Evolutionary conservation across 2,113 vertebrate genomes (phyloP).

Genomic region (Pteronura brasiliensis): DNA sequence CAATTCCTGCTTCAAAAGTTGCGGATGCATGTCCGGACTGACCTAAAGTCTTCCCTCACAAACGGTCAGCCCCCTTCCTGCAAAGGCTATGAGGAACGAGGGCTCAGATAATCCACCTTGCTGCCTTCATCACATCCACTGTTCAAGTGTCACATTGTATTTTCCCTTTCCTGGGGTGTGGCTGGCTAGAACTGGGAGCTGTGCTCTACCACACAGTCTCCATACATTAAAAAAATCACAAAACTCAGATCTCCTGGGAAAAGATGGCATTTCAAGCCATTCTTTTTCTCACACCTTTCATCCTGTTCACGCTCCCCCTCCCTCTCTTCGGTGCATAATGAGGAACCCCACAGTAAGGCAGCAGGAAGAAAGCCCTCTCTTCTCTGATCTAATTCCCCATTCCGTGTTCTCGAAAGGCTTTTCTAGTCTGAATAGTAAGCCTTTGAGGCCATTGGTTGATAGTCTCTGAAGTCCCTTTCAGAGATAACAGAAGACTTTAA

Average conservation of each 20-base stretch:
- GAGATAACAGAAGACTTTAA: not conserved
- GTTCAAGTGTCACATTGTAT: not conserved
- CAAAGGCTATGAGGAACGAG: not conserved
- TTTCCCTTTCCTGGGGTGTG: not conserved
- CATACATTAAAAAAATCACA: not conserved
- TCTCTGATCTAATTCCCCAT: not conserved
- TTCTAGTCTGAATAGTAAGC: not conserved
- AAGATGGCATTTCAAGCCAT: not conserved
- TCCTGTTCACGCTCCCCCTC: not conserved
- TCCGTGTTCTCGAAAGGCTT: not conserved
- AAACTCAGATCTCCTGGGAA: not conserved
- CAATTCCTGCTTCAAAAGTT: not conserved
- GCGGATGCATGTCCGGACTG: not conserved
- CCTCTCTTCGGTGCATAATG: accelerated
- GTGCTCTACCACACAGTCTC: not conserved
- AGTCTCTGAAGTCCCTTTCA: not conserved
- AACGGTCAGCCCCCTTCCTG: not conserved
- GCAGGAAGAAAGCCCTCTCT: not conserved
- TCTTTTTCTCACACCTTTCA: not conserved
- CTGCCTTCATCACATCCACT: not conserved
- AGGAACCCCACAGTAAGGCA: not conserved
- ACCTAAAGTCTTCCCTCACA: not conserved
- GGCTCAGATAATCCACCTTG: not conserved
- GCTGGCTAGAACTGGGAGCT: not conserved
- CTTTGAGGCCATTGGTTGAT: not conserved